phyloP scores from a whole-genome alignment of 2,797 vertebrate genomes.

The Cephalopachus bancanus region DNA sequence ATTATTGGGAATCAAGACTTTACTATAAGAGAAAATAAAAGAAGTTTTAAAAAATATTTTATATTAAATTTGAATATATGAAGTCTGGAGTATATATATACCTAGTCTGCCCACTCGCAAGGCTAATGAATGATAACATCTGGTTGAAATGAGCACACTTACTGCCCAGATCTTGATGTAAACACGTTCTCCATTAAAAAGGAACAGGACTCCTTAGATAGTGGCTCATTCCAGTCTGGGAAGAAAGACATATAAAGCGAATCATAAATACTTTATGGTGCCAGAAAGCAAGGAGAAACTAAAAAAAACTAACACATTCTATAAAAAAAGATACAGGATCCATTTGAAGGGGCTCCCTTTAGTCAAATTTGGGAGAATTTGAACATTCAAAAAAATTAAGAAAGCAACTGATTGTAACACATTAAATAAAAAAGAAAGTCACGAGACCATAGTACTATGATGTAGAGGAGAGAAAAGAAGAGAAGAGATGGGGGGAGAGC shows the following conservation, averaged over 20 bases:
- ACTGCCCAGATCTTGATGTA: neutral
- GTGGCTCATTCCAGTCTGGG: neutral
- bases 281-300: neutral
- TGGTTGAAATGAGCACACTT: neutral
- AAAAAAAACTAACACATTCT: neutral
- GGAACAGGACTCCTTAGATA: neutral
- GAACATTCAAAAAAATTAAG: neutral
- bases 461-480: neutral
- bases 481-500: too few species aligned
- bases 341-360: neutral
- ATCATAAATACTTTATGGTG: too few species aligned
- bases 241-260: neutral
- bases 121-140: neutral
- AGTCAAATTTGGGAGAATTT: neutral
- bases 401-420: neutral
- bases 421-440: neutral
- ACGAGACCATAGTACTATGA: neutral
- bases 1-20: neutral
- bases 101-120: neutral
- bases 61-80: neutral
- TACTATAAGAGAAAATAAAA: constrained; percentile 16
- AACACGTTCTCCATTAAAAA: neutral
- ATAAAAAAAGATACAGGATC: neutral
- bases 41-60: neutral
- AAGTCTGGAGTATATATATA: neutral